phyloP scores from a whole-genome alignment of 2,113 vertebrate species.

The Emydura subglobosa region DNA sequence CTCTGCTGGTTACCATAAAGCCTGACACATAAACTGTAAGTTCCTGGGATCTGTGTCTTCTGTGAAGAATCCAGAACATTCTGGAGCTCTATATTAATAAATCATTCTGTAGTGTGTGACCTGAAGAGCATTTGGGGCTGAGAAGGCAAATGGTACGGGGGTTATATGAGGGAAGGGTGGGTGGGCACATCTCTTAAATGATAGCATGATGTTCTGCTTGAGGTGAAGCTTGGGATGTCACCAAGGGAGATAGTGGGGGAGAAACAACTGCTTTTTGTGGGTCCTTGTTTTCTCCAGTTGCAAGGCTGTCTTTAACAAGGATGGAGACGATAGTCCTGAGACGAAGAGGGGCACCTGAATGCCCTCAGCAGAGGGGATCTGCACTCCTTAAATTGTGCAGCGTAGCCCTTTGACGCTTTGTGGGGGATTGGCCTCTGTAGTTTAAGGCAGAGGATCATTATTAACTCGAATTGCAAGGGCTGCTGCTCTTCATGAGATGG shows the following conservation, averaged over 20 bases:
- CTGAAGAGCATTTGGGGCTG: not conserved
- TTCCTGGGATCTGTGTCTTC: not conserved
- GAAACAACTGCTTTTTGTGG: not conserved
- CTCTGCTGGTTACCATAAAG: not conserved
- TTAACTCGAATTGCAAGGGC: not conserved
- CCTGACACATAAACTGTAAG: not conserved
- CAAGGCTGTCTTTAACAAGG: not conserved
- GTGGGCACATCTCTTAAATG: not conserved
- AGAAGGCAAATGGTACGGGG: not conserved
- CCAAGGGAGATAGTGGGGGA: not conserved
- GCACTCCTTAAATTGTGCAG: not conserved
- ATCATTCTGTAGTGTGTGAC: not conserved
- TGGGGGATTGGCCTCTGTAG: not conserved
- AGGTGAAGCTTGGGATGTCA: not conserved
- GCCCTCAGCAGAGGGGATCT: not conserved
- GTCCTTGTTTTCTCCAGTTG: not conserved
- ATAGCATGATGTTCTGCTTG: not conserved
- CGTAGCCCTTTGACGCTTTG: not conserved
- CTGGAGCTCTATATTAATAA: not conserved
- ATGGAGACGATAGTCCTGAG: not conserved
- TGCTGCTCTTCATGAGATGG: not conserved
- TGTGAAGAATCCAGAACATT: not conserved
- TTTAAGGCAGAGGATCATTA: not conserved
- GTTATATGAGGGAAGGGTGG: not conserved
- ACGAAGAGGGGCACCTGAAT: not conserved